Evolutionary conservation across 2,888 invertebrate genomes (phyloP).

Genomic region (Muscina levida): DNA sequence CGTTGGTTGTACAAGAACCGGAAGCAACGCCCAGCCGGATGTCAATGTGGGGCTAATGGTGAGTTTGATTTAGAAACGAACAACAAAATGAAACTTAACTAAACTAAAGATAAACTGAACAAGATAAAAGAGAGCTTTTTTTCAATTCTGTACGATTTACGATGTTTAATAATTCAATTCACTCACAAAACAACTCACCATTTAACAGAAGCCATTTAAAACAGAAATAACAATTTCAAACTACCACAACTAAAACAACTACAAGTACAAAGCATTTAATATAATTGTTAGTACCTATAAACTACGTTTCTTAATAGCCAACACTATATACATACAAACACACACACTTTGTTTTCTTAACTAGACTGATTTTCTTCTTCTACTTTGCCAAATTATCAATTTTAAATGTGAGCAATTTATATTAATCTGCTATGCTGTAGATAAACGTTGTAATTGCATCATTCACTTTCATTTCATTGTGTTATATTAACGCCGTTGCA

Average conservation of each 20-base stretch:
- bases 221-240: conserved; percentile 31
- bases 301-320: not conserved
- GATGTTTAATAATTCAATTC: conserved; percentile 38
- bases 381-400: not conserved
- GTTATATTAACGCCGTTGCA: not conserved
- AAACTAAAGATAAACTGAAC: conserved; percentile 12
- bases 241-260: conserved; percentile 44
- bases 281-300: not conserved
- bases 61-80: conserved; percentile 71
- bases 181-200: conserved; percentile 47
- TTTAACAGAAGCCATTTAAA: conserved; percentile 30
- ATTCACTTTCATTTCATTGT: not conserved
- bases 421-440: not conserved
- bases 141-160: conserved; percentile 8
- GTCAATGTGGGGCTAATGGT: conserved; percentile 79
- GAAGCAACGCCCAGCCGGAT: conserved; percentile 75
- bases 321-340: not conserved
- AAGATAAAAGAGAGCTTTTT: conserved; percentile 31
- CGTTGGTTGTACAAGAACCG: conserved; percentile 75
- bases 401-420: not conserved
- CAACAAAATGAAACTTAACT: conserved; percentile 20
- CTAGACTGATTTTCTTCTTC: not conserved
- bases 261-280: not conserved
- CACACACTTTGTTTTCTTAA: not conserved
- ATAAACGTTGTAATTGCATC: conserved; percentile 16